These are phyloP conservation scores for Papilio demoleus DNA, from an alignment of 2,888 invertebrate species.

Conservation along the genomic window DNA sequence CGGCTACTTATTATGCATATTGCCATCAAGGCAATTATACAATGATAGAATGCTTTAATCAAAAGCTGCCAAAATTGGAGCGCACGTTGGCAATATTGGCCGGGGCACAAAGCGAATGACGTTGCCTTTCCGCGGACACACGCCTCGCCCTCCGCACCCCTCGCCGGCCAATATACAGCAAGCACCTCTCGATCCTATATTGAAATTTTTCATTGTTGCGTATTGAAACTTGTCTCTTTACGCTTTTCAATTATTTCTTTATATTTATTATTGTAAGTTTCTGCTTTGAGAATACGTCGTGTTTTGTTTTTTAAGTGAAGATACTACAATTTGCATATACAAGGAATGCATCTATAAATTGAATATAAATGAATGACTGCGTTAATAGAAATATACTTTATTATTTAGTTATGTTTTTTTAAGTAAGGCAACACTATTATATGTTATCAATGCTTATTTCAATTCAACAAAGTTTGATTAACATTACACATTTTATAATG, in stretches of 20 bases:
- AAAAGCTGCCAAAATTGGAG: conserved; percentile 50
- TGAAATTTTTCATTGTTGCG: conserved; percentile 26
- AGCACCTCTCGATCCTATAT: conserved; percentile 34
- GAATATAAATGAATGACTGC: too few species aligned
- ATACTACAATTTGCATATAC: too few species aligned
- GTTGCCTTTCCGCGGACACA: conserved; percentile 47
- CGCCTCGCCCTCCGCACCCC: neutral
- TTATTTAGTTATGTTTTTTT: neutral
- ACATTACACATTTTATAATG: conserved; percentile 12
- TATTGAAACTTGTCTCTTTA: conserved; percentile 14
- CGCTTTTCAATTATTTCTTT: neutral
- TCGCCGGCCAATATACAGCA: conserved; percentile 44
- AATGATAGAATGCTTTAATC: conserved; percentile 54
- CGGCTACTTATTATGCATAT: conserved; percentile 34
- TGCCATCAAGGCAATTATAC: conserved; percentile 40
- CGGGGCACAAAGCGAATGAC: conserved; percentile 56
- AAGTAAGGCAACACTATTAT: neutral
- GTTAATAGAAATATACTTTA: too few species aligned
- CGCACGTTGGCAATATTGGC: conserved; percentile 56
- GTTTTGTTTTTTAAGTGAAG: too few species aligned
- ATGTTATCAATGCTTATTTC: neutral
- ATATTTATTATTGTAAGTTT: too few species aligned
- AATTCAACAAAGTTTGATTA: neutral
- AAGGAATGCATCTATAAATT: too few species aligned
- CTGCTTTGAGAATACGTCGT: too few species aligned